Conservation (phyloP, 2,113 vertebrate species). For the Campylomormyrus tamandua region DNA sequence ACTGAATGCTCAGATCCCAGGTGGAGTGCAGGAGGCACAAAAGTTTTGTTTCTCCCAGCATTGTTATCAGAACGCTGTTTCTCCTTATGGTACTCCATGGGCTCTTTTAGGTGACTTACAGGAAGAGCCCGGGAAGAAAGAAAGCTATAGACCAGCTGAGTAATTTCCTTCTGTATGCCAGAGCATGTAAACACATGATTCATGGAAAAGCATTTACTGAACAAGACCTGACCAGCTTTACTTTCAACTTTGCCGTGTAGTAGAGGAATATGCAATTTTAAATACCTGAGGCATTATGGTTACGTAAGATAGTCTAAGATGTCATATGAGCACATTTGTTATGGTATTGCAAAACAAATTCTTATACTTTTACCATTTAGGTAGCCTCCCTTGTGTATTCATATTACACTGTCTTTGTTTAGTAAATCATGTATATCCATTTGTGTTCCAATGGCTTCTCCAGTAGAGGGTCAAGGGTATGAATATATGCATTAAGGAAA, state of each 20-base stretch:
- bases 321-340: not conserved
- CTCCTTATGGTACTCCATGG: not conserved
- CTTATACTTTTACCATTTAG: not conserved
- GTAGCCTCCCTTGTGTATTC: not conserved
- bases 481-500: not conserved
- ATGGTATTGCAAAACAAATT: not conserved
- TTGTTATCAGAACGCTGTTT: not conserved
- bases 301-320: not conserved
- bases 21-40: not conserved
- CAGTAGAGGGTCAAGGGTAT: not conserved
- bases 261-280: not conserved
- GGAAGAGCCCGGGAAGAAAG: not conserved
- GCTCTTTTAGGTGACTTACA: not conserved
- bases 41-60: not conserved
- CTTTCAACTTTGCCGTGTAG: not conserved
- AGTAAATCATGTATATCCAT: not conserved
- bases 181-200: constrained; percentile 9
- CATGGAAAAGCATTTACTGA: not conserved
- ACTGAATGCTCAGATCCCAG: not conserved
- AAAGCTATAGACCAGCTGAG: not conserved
- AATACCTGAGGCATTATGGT: not conserved
- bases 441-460: not conserved
- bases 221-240: constrained; percentile 6
- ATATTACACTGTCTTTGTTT: not conserved
- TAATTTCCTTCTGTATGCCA: not conserved